Evolutionary conservation across 2,113 vertebrate species (phyloP).

Genomic region (Phylloscopus whistleri): DNA sequence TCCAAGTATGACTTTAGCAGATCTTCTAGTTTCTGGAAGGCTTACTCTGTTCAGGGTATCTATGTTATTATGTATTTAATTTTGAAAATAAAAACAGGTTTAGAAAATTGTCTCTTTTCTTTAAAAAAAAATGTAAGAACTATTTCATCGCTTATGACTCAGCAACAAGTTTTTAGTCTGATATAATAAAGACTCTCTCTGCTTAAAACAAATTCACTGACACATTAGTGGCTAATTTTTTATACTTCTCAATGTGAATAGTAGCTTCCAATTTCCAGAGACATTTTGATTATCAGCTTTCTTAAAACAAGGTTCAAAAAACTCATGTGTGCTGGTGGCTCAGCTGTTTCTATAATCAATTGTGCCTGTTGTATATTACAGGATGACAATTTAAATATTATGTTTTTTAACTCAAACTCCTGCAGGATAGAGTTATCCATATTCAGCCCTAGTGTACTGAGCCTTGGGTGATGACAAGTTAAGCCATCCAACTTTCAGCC

Average conservation of each 20-base stretch:
- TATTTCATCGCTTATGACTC: background rate
- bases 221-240: background rate
- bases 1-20: background rate
- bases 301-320: background rate
- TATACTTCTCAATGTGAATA: background rate
- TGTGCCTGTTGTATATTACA: background rate
- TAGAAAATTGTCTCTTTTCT: background rate
- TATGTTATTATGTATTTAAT: rapidly evolving
- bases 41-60: background rate
- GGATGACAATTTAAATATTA: background rate
- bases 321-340: background rate
- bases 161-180: background rate
- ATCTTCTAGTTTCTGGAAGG: background rate
- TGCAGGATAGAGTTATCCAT: background rate
- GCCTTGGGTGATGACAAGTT: background rate
- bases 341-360: background rate
- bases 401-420: background rate
- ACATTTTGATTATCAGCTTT: background rate
- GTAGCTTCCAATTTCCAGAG: background rate
- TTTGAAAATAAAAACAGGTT: background rate
- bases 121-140: background rate
- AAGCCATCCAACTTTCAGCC: background rate
- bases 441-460: background rate
- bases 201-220: background rate
- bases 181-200: background rate